These are phyloP conservation scores for Conger conger DNA, from an alignment of 2,113 vertebrate species.

Conservation along the genomic window DNA sequence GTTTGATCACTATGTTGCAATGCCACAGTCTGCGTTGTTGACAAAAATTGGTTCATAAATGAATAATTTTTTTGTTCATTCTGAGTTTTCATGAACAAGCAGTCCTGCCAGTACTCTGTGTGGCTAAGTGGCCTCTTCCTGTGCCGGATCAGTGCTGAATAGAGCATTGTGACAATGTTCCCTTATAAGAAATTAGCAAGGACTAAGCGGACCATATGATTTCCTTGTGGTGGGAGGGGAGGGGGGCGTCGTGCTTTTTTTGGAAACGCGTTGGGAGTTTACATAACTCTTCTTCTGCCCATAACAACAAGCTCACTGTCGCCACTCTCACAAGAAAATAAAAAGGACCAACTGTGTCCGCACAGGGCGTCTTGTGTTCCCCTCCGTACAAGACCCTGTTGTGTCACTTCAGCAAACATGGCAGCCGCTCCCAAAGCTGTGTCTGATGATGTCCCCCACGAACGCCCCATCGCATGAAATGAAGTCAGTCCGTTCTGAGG, in stretches of 20 bases:
- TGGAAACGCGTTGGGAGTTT: background rate
- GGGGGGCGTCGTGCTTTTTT: background rate
- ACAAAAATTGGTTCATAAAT: too few species aligned
- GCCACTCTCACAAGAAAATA: background rate
- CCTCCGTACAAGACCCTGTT: constrained; percentile 13
- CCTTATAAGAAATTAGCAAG: background rate
- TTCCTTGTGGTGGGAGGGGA: background rate
- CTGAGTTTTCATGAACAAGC: too few species aligned
- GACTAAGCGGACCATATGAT: background rate
- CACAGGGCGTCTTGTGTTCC: background rate
- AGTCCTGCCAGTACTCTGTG: too few species aligned
- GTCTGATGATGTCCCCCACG: background rate
- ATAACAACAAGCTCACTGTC: background rate
- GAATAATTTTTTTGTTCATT: too few species aligned
- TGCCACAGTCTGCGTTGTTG: too few species aligned
- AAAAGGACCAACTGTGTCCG: background rate
- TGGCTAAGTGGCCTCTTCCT: too few species aligned
- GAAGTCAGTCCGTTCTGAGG: background rate
- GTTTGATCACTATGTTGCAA: too few species aligned
- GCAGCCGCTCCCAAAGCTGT: background rate
- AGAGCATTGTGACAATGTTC: background rate
- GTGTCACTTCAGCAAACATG: background rate
- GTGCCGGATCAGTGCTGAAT: background rate
- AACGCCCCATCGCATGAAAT: too few species aligned
- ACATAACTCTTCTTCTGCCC: background rate